Evolutionary conservation across 2,888 invertebrate genomes (phyloP), one percentile per base, ranked within the genome.

Genomic region (Charanyca ferruginea): DNA sequence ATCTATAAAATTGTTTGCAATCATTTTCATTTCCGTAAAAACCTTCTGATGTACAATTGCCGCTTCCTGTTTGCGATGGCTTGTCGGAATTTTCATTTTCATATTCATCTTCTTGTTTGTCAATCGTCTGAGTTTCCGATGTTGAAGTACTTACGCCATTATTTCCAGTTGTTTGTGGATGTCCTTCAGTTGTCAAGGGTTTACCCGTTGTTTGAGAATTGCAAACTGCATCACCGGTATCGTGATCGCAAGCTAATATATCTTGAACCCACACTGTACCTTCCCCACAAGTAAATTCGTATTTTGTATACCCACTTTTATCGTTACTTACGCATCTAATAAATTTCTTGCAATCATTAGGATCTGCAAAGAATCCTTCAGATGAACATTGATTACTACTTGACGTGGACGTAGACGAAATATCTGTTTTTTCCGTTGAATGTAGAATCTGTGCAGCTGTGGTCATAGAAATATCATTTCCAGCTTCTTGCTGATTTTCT

Each of bases 281-380:
- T 65, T 96, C 95, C 0, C 96, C 96, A 81, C 97, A 97, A 58
- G 93, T 89, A 81, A 97, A 97, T 54, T 97, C 96, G 80, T 96
- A 96, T 82, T 95, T 96, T 0, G 90, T 95, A 63, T 89, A 95
- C 22, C 92, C 93, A 32, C 93, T 93, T 20, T 93, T 89, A 0
- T 93, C 96, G 65, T 95, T 93, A 54, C 90, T 88, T 0, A 96
- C 96, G 86, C 98, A 98, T 66, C 98, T 96, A 86, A 97, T 97
- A 92, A 98, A 98, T 85, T 97, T 97, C 58, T 94, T 96, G 82
- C 98, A 98, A 85, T 98, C 96, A 60, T 94, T 92, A 22, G 96
- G 93, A 90, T 98, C 96, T 25, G 96, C 96, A 87, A 97, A 96
- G 89, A 97, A 98, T 66, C 98, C 98, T 88, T 97, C 97, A 75